Evolutionary conservation across 2,113 vertebrate species (phyloP), one percentile per base, ranked within the genome.

Genomic region (Spea multiplicata): DNA sequence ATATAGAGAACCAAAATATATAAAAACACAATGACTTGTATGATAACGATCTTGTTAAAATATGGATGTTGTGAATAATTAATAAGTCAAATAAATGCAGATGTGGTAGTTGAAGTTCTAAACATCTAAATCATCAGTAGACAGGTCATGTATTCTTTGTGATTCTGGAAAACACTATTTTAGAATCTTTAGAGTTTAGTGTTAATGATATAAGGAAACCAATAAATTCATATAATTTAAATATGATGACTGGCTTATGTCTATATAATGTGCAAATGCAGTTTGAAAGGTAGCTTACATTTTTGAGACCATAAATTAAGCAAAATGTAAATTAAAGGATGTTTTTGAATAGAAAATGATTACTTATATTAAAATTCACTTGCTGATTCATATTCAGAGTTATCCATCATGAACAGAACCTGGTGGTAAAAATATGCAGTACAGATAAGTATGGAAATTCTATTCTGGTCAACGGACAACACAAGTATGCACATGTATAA

Each of bases 221-320:
- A n/a, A n/a, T n/a, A n/a, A n/a, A n/a, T n/a, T n/a, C n/a, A n/a
- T n/a, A n/a, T n/a, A n/a, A n/a, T n/a, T n/a, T n/a, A n/a, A 86
- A 85, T 78, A 84, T 81, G 72, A 86, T 90, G 86, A 88, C 86
- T 84, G 84, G 81, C 85, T 86, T 83, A 50, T 84, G 76, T 84
- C 84, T 85, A 77, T 82, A 87, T 85, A 88, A 89, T 86, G 86
- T 89, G 90, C 83, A 89, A 91, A 89, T 86, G 83, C 87, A 87
- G n/a, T 89, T 89, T 90, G 89, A 88, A 88, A 91, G 84, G 73
- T 83, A 89, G 87, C 90, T 92, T 89, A 90, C 83, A 83, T 88
- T 86, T 86, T 90, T 89, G 84, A 88, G 84, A 30, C 30, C 30
- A 30, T 30, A 30, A 30, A 30, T 30, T 30, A 30, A 30, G 30